Evolutionary conservation across 2,797 vertebrate species (phyloP).

Genomic region (Pelochelys cantorii): DNA sequence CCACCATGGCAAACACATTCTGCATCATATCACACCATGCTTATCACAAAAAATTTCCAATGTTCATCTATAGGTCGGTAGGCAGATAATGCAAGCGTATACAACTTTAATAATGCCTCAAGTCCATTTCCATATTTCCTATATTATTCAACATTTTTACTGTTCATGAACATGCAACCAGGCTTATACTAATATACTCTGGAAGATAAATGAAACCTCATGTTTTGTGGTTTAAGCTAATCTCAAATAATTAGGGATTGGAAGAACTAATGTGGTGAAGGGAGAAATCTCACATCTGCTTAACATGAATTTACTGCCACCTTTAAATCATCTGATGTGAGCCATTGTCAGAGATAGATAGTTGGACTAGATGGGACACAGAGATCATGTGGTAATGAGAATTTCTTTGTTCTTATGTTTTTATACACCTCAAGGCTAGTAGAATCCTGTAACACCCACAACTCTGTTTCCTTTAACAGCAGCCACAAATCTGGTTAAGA

Average conservation of each 20-base stretch:
- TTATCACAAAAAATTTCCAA: neutral
- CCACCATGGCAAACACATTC: neutral
- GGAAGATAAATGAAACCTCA: constrained; percentile 47
- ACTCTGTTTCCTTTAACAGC: neutral
- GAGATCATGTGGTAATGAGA: neutral
- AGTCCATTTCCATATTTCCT: neutral
- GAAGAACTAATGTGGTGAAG: constrained; percentile 15
- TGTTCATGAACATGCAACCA: neutral
- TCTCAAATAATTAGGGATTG: constrained; percentile 13
- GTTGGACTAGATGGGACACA: neutral
- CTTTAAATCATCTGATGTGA: neutral
- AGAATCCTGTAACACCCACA: neutral
- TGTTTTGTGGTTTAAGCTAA: constrained; percentile 43
- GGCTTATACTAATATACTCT: constrained; percentile 43
- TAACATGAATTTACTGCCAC: neutral
- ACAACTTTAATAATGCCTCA: neutral
- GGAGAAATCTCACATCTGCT: constrained; percentile 15
- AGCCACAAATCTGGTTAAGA: neutral
- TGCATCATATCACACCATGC: neutral
- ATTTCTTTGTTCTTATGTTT: neutral
- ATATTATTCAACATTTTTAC: neutral
- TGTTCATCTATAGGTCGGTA: neutral
- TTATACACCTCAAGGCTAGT: neutral
- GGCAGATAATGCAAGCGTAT: neutral
- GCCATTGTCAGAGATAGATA: constrained; percentile 7